Evolutionary conservation across 2,888 invertebrate genomes (phyloP), one percentile per base, ranked within the genome.

Genomic region (Catocala sponsa): DNA sequence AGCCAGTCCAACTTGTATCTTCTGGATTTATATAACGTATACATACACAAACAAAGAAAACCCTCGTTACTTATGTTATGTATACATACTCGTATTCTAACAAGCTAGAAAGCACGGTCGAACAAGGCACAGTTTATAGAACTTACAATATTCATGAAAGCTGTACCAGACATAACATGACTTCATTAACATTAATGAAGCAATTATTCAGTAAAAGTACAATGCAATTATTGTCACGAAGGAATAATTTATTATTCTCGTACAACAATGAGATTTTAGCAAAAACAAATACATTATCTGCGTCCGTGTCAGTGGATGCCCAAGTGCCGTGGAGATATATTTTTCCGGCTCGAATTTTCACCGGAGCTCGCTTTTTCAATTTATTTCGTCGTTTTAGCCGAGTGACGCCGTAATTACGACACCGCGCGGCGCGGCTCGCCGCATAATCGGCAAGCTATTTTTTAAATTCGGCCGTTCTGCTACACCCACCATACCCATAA

Each of bases 231-330:
- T 76, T 81, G 77, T 80, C 74, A 76, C 73, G 75, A 80, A 85
- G 82, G 80, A 85, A 86, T 84, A 84, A 87, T 86, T 85, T 84
- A 88, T 88, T 86, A 83, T 86, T 85, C 75, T 68, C 79, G 80
- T 82, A 85, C 72, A 87, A 91, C 90, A 91, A 90, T 90, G 86
- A 83, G 82, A 82, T 87, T 88, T 86, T 79, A 86, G 79, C 83
- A 84, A 90, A 89, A 90, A 91, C 90, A 90, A 91, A 92, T 90
- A 91, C 89, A 91, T 90, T 91, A 91, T 87, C 87, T 82, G 85
- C 76, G 82, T 80, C 82, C 82, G 82, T 88, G 89, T 88, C 90
- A 86, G 85, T 86, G 79, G 84, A 76, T 85, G 83, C 80, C 84
- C 85, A 87, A 90, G 89, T 83, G 84, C 85, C 85, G 84, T 83